These are phyloP conservation scores for Botrylloides violaceus DNA, from an alignment of 23 tunicate genomes.

Conservation along the genomic window DNA sequence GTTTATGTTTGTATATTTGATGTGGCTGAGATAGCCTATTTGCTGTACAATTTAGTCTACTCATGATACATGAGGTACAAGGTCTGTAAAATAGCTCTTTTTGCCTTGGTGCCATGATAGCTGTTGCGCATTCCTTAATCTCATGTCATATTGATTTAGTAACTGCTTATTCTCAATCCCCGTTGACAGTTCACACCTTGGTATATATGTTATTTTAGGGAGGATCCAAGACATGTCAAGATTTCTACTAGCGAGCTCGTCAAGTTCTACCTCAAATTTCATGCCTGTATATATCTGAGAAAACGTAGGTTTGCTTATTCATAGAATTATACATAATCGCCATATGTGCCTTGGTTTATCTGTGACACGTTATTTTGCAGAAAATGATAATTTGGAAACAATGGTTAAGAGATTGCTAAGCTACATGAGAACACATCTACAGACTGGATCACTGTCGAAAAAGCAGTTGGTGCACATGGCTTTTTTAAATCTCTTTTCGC, in stretches of 20 bases:
- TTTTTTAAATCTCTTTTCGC: conserved; percentile 72
- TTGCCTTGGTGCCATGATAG: no score
- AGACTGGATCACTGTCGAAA: conserved; percentile 72
- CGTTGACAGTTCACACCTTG: no score
- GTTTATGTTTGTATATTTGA: no score
- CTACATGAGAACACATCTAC: conserved; percentile 53
- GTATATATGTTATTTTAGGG: conserved; percentile 52
- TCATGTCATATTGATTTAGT: no score
- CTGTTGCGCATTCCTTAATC: no score
- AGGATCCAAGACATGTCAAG: conserved; percentile 74
- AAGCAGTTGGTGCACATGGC: conserved; percentile 78
- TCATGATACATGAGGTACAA: no score
- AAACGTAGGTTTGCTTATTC: conserved; percentile 44
- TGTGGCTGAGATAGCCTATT: no score
- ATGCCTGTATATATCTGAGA: conserved; percentile 77
- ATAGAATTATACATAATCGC: not conserved
- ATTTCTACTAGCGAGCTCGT: conserved; percentile 85
- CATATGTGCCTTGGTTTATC: not conserved
- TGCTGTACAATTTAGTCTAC: no score
- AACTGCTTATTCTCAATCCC: no score
- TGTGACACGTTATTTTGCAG: no score
- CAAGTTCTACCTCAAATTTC: conserved; percentile 79
- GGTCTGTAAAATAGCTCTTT: no score
- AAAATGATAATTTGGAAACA: conserved; percentile 33
- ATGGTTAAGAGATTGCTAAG: conserved; percentile 65